Evolutionary conservation across 2,113 vertebrate species (phyloP).

Genomic region (Cyphomyrus plagiostoma): DNA sequence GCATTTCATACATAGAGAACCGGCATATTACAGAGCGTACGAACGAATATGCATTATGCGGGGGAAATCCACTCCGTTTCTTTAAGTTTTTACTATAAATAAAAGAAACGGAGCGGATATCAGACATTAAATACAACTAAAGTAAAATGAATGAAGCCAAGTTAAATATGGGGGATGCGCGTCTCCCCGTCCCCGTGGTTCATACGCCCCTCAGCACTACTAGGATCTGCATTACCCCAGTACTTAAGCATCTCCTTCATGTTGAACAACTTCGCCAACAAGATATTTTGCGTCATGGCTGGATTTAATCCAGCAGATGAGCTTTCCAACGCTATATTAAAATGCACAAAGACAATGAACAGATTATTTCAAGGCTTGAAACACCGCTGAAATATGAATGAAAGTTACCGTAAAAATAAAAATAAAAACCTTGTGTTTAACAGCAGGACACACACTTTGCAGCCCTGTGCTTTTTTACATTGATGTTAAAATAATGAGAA

Average conservation of each 20-base stretch:
- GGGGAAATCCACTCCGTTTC: too few relatives aligned
- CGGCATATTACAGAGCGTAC: too few relatives aligned
- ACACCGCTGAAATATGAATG: not conserved
- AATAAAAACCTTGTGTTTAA: not conserved
- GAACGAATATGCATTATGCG: too few relatives aligned
- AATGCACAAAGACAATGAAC: not conserved
- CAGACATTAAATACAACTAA: too few relatives aligned
- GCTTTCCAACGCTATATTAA: not conserved
- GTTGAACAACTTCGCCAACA: not conserved
- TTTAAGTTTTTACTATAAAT: too few relatives aligned
- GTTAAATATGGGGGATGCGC: not conserved
- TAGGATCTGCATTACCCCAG: not conserved
- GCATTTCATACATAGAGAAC: not conserved
- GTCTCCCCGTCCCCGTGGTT: not conserved
- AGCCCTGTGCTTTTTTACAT: not conserved
- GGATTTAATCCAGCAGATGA: not conserved
- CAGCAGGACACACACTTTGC: not conserved
- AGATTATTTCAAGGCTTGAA: not conserved
- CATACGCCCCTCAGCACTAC: not conserved
- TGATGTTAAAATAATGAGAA: not conserved
- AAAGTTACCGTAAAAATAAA: not conserved
- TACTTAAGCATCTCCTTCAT: not conserved
- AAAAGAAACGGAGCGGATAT: too few relatives aligned
- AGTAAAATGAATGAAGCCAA: not conserved
- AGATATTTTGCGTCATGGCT: not conserved